phyloP scores from a whole-genome alignment of 2,888 invertebrate genomes.

The Odontothrips loti region DNA sequence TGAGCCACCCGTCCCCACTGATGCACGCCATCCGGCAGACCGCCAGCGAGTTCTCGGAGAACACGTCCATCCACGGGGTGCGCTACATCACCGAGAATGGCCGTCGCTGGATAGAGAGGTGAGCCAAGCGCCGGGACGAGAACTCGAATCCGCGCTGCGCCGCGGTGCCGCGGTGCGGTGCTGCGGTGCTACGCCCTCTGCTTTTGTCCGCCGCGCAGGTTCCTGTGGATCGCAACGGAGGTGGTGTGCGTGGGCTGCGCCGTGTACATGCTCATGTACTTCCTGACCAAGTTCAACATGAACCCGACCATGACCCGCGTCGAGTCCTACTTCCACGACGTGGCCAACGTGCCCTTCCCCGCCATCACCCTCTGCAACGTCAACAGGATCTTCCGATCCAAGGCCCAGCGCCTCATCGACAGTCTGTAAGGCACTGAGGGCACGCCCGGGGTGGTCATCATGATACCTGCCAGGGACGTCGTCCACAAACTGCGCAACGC shows the following conservation, averaged over 20 bases:
- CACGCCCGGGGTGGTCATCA: neutral
- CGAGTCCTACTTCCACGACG: conserved; percentile 35
- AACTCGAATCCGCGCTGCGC: too few relatives aligned
- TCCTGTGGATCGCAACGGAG: conserved; percentile 35
- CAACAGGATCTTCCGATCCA: conserved; percentile 34
- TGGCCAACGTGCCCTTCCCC: conserved; percentile 36
- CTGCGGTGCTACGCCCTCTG: too few relatives aligned
- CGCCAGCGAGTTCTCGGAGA: conserved; percentile 33
- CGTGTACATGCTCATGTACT: conserved; percentile 34
- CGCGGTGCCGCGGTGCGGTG: too few relatives aligned
- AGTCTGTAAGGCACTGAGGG: neutral
- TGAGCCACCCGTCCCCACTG: neutral
- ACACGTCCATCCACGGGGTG: conserved; percentile 36
- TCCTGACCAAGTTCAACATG: conserved; percentile 33
- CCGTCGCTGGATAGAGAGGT: conserved; percentile 34
- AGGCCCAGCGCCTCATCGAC: conserved; percentile 30
- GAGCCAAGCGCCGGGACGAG: neutral
- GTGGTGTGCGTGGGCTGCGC: conserved; percentile 33
- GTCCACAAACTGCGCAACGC: neutral
- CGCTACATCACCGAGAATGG: conserved; percentile 35
- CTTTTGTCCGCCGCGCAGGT: conserved; percentile 28
- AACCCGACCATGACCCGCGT: conserved; percentile 35
- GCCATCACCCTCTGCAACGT: conserved; percentile 37
- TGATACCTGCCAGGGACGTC: neutral
- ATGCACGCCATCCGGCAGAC: conserved; percentile 29